phyloP scores from a whole-genome alignment of 2,888 invertebrate species.

The Erebia palarica region DNA sequence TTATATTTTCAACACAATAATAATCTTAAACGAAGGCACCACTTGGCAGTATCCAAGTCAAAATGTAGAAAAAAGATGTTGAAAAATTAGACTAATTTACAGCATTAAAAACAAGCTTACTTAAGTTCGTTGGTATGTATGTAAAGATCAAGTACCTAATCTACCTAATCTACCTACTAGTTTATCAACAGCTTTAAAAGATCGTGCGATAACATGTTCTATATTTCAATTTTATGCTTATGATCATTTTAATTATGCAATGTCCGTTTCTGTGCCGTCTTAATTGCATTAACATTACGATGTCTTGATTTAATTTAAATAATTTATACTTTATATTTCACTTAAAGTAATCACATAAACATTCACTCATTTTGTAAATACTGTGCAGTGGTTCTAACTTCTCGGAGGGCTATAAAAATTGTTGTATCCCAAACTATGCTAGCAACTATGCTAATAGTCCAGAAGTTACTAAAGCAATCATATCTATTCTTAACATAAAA shows the following conservation, averaged over 20 bases:
- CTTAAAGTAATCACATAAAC: constrained; percentile 1
- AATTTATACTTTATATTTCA: constrained; percentile 15
- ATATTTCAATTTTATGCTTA: constrained; percentile 24
- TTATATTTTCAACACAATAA: too few relatives aligned
- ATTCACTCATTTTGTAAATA: neutral
- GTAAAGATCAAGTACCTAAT: constrained; percentile 8
- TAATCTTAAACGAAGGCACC: too few relatives aligned
- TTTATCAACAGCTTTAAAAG: constrained; percentile 7
- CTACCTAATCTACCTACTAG: neutral
- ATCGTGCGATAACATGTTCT: constrained; percentile 13
- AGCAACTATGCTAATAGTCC: neutral
- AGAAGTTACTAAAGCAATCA: neutral
- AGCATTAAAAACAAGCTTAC: too few relatives aligned
- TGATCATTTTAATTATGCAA: constrained; percentile 22
- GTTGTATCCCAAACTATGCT: neutral
- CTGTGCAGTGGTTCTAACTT: neutral
- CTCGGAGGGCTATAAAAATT: neutral
- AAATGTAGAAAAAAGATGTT: too few relatives aligned
- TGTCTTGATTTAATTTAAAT: constrained; percentile 14
- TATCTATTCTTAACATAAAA: too few relatives aligned
- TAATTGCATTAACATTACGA: constrained; percentile 21
- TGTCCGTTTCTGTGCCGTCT: constrained; percentile 9
- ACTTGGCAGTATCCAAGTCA: too few relatives aligned
- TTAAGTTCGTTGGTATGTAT: too few relatives aligned
- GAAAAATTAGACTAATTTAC: too few relatives aligned